A percentile compares a stretch with the other conserved stretches of the same genome.
phyloP scores from a whole-genome alignment of 2,888 invertebrate species.

The Philaethria dido region DNA sequence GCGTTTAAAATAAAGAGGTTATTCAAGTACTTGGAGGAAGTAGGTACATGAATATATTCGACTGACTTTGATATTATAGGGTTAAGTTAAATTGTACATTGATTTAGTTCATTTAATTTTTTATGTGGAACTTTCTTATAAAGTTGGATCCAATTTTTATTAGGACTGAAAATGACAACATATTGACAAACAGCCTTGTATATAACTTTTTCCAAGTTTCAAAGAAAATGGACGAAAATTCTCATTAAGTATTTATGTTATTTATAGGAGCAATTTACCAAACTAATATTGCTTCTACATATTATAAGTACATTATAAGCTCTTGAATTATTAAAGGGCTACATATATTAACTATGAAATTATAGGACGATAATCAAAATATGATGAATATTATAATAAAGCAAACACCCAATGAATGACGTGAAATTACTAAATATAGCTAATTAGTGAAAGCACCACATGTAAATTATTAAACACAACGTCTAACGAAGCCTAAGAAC shows the following conservation, averaged over 20 bases:
- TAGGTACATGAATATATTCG: not conserved
- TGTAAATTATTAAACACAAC: conserved; percentile 3
- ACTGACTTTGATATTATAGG: conserved; percentile 6
- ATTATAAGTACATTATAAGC: not conserved
- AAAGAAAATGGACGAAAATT: not conserved
- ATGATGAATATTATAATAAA: not conserved
- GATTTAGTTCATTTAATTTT: not conserved
- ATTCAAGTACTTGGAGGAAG: not conserved
- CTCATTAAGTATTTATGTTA: not conserved
- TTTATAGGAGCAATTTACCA: not conserved
- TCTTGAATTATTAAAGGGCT: not conserved
- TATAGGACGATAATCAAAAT: not conserved
- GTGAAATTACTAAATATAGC: not conserved
- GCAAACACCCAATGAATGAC: not conserved
- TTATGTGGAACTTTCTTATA: not conserved
- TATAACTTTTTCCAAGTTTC: not conserved
- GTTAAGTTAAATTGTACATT: not conserved
- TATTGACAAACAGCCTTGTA: not conserved
- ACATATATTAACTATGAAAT: not conserved
- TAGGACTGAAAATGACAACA: not conserved
- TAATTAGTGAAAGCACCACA: not conserved
- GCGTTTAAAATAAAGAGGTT: not conserved
- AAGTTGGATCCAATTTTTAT: not conserved
- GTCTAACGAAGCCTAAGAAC: not conserved
- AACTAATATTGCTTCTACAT: not conserved